Conservation (phyloP, 1,140 invertebrate species). For the Ceratina australensis region DNA sequence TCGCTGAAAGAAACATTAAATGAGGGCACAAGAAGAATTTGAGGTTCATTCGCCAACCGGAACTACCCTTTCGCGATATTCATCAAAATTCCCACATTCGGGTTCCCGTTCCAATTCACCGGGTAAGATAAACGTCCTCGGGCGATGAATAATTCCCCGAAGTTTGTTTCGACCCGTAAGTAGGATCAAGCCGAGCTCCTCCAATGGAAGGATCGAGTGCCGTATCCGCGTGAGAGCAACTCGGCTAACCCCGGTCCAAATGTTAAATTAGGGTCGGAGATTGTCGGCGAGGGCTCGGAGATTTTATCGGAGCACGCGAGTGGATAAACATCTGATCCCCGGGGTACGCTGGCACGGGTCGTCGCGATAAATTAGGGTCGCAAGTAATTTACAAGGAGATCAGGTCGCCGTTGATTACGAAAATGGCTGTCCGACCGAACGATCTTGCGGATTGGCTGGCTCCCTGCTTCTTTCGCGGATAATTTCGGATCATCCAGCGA, state of each 20-base stretch:
- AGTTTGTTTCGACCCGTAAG: slow-evolving; percentile 27
- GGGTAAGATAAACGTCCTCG: slow-evolving; percentile 9
- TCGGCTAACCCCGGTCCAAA: background rate
- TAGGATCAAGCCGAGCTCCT: background rate
- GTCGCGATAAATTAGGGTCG: slow-evolving; percentile 24
- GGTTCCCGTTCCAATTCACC: no score
- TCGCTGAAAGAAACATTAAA: no score
- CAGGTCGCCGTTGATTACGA: slow-evolving; percentile 31
- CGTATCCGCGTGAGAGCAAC: background rate
- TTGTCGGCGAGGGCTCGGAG: background rate
- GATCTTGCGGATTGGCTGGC: slow-evolving; percentile 7
- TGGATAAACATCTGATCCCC: slow-evolving; percentile 42
- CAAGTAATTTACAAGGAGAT: slow-evolving; percentile 42
- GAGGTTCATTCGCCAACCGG: background rate
- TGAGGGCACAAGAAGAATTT: background rate
- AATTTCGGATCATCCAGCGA: slow-evolving; percentile 13
- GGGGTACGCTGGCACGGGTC: background rate
- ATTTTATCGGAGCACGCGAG: slow-evolving; percentile 40
- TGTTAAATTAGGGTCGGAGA: slow-evolving; percentile 41
- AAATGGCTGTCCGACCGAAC: no score
- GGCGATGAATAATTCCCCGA: slow-evolving; percentile 23
- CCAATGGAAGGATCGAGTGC: background rate
- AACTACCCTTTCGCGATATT: background rate
- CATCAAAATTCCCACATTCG: background rate
- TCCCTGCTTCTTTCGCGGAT: background rate